phyloP scores from a whole-genome alignment of 2,113 vertebrate species.

The Pomatostomus ruficeps region DNA sequence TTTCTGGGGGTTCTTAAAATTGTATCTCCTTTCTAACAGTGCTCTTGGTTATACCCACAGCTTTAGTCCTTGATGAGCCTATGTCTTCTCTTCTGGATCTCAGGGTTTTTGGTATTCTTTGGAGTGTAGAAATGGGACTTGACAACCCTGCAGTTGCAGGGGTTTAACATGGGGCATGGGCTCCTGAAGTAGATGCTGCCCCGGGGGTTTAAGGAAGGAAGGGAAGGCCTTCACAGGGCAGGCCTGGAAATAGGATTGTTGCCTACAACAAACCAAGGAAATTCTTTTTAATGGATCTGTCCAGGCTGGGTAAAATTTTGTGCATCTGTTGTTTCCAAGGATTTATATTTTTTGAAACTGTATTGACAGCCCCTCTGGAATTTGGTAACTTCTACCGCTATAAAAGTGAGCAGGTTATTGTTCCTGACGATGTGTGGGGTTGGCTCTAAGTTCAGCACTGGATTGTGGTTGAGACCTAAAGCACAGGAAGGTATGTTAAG shows the following conservation, averaged over 20 bases:
- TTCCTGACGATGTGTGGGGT: fast-evolving
- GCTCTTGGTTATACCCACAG: neutral
- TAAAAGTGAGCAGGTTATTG: fast-evolving
- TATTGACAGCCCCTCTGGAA: neutral
- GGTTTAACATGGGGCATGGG: fast-evolving
- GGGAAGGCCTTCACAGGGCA: neutral
- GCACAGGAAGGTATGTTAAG: neutral
- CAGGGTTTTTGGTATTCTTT: neutral
- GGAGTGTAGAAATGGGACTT: neutral
- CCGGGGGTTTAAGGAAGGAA: fast-evolving
- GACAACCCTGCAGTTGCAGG: neutral
- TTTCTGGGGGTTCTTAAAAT: neutral
- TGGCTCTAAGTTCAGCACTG: neutral
- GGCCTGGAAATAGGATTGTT: fast-evolving
- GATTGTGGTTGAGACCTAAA: neutral
- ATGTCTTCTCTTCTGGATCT: neutral
- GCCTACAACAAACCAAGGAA: neutral
- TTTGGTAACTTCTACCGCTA: fast-evolving
- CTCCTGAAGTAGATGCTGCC: neutral
- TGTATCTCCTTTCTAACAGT: neutral
- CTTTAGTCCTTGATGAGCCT: neutral
- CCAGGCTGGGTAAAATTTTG: neutral
- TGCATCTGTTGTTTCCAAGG: neutral
- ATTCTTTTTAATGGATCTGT: neutral
- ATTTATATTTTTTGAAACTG: neutral